Base-by-base conservation (phyloP, 2,888 invertebrate species). In the Bugula neritina region DNA sequence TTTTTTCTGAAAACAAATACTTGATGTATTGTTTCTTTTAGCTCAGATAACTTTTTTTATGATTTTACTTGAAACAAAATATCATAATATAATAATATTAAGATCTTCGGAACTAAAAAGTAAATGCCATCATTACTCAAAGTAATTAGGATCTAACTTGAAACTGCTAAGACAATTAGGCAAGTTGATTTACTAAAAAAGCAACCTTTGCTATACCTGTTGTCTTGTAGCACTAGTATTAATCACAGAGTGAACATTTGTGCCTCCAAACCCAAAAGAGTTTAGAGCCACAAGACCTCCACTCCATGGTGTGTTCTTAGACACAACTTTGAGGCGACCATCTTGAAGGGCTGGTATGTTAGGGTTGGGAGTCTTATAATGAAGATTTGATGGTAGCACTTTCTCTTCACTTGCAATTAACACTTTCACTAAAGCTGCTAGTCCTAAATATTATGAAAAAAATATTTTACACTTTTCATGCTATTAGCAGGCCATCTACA, bases 181-280 rank as follows among this genome's bases (percentile, higher is more conserved):
- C n/a, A n/a, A n/a, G n/a, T n/a, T n/a, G n/a, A n/a, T n/a, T n/a
- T n/a, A n/a, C n/a, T n/a, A n/a, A n/a, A n/a, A n/a, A n/a, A n/a
- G n/a, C n/a, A n/a, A n/a, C n/a, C n/a, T n/a, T 43, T 43, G 5
- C 43, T 10, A 43, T 23, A 55, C 55, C 55, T 23, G 5, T 5
- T 17, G 3, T 23, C 23, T 25, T 23, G 55, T 25, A 55, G 55
- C 55, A 13, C 5, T 55, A 3, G 69, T 34, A 81, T 77, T 76
- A 13, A 84, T 75, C 21, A 85, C 70, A 1, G 80, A 77, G 75
- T 85, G 85, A 1, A 84, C 84, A 76, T 85, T 85, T 31, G 84
- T 83, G 72, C 99, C 99, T 74, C 98, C 98, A 86, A 98, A 98
- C 25, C 98, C 98, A 84, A 99, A 99, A 10, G 96, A 96, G 86